These are phyloP conservation scores for Astreopora myriophthalma DNA, from an alignment of 64 coral and sea anemone species.

Conservation along the genomic window DNA sequence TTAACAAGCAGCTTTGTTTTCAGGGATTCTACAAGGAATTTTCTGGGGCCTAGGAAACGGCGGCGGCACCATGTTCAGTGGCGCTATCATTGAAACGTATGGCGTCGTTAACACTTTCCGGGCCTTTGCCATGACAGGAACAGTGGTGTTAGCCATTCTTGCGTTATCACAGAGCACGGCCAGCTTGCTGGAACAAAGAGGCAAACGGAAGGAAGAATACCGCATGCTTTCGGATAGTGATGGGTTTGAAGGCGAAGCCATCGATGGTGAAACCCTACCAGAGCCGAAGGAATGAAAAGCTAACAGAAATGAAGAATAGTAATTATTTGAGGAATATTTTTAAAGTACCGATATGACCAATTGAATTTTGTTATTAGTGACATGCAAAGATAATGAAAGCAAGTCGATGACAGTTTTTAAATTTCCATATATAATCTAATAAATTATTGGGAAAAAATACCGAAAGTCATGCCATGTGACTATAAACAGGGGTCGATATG, in stretches of 20 bases:
- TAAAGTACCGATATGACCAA: too few relatives aligned
- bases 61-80: conserved; percentile 86
- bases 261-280: neutral
- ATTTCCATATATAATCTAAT: too few relatives aligned
- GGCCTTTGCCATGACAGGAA: conserved; percentile 33
- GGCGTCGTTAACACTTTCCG: conserved; percentile 73
- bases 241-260: neutral
- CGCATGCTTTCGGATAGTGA: neutral
- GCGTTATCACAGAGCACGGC: conserved; percentile 14
- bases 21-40: conserved; percentile 92
- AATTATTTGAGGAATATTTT: too few relatives aligned
- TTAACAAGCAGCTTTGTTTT: neutral
- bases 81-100: conserved; percentile 64
- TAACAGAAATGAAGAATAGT: too few relatives aligned
- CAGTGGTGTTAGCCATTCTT: conserved; percentile 45
- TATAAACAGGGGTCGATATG: too few relatives aligned
- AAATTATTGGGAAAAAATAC: too few relatives aligned
- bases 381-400: too few relatives aligned
- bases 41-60: conserved; percentile 97
- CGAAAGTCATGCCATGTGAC: too few relatives aligned
- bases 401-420: too few relatives aligned
- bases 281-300: neutral
- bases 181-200: neutral
- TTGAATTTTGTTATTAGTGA: too few relatives aligned
- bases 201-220: neutral